A percentile compares a stretch with the other conserved stretches of the same genome.
Conservation (phyloP, 2,888 invertebrate genomes). For the Drosophila neotestacea region DNA sequence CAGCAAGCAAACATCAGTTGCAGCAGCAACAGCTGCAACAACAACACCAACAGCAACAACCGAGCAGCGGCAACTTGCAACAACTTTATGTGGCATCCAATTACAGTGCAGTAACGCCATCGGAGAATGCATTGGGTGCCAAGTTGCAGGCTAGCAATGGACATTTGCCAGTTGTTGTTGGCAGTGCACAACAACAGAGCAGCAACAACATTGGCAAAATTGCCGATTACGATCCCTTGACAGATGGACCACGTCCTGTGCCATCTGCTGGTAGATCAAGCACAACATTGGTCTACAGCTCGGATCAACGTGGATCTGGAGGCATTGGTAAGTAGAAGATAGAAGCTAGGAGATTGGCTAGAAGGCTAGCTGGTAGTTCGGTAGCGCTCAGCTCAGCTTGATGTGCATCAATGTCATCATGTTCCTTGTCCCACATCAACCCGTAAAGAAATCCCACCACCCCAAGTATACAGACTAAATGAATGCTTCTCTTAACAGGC, state of each 20-base stretch:
- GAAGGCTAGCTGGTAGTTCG: constrained; percentile 69
- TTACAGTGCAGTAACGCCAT: constrained; percentile 72
- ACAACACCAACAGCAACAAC: constrained; percentile 59
- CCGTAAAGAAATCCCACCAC: neutral
- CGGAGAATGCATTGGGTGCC: constrained; percentile 63
- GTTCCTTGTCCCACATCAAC: constrained; percentile 30
- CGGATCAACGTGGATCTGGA: constrained; percentile 89
- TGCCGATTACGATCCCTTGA: constrained; percentile 92
- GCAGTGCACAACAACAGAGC: constrained; percentile 33
- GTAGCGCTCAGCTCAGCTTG: constrained; percentile 60
- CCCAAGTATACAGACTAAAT: neutral
- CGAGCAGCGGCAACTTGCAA: constrained; percentile 61
- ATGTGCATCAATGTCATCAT: constrained; percentile 63
- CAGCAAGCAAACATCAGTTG: constrained; percentile 61
- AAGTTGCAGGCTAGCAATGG: constrained; percentile 65
- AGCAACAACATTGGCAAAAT: constrained; percentile 89
- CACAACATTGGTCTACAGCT: constrained; percentile 94
- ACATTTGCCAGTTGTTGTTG: constrained; percentile 44
- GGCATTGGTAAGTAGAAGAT: constrained; percentile 85
- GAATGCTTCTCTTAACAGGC: constrained; percentile 60
- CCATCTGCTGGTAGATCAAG: constrained; percentile 92
- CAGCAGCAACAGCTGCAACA: constrained; percentile 40
- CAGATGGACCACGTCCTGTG: constrained; percentile 89
- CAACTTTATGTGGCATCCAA: constrained; percentile 76
- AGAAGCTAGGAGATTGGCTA: constrained; percentile 3